phyloP scores from a whole-genome alignment of 2,113 vertebrate genomes.

The Zosterops lateralis region DNA sequence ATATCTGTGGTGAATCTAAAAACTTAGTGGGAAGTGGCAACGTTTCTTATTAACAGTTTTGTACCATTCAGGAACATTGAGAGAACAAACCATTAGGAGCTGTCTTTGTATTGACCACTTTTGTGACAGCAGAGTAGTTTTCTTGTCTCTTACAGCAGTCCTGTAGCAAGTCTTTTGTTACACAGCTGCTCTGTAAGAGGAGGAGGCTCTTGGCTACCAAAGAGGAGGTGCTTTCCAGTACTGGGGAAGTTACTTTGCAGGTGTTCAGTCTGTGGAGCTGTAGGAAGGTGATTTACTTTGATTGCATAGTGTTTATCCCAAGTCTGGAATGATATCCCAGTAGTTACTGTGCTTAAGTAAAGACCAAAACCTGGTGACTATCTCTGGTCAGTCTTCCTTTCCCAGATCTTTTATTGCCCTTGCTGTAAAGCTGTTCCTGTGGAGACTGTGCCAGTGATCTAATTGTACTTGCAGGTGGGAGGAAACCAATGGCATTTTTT shows the following conservation, averaged over 20 bases:
- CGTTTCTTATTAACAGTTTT: not conserved
- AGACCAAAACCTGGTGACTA: not conserved
- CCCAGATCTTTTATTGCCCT: not conserved
- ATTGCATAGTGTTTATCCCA: not conserved
- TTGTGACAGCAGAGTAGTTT: not conserved
- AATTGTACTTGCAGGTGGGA: not conserved
- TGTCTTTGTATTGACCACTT: not conserved
- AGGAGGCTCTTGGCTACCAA: not conserved
- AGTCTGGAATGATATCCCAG: not conserved
- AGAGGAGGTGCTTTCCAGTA: not conserved
- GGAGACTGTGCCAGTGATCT: not conserved
- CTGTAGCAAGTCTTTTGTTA: not conserved
- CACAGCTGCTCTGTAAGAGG: not conserved
- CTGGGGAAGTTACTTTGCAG: not conserved
- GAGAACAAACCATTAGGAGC: not conserved
- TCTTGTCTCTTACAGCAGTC: not conserved
- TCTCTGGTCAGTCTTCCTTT: not conserved
- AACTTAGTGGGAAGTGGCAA: not conserved
- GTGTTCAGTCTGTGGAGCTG: not conserved
- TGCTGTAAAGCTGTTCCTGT: not conserved
- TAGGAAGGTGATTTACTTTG: not conserved
- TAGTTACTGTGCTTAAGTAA: not conserved
- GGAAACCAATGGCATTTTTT: not conserved
- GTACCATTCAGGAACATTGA: not conserved
- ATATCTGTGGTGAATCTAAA: not conserved